Base-by-base conservation (phyloP, 2,797 vertebrate genomes). In the Falco concolor region DNA sequence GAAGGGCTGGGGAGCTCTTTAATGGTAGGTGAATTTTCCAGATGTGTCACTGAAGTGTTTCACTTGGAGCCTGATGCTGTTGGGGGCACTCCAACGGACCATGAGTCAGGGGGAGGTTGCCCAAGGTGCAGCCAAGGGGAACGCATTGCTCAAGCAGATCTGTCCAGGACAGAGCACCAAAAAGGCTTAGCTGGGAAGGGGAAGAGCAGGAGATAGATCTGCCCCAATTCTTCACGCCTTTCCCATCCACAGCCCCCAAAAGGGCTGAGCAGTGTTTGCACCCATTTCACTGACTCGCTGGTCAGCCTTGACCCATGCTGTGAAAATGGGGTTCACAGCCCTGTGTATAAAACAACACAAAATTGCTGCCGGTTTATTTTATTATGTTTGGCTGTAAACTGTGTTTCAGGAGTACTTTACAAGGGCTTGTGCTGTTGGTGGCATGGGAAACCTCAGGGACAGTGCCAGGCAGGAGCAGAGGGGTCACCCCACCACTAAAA, bases 91-190 rank as follows among this genome's bases (percentile, higher is more conserved):
- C 78, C 92, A 56, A 78, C 3, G 0, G 52, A 6, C 17, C 4
- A 0, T 96, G 95, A 96, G 49, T 94, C 95, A 95, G 45, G 72
- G 42, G 42, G 21, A 80, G 76, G 44, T 93, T 93, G 78, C 89
- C 81, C 93, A 95, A 85, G 0, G 0, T 3, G 8, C 63, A 87
- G 21, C 23, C 8, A 11, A 49, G 56, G 59, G 52, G 25, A 86
- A 42, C 0, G 4, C 6, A 30, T 54, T 86, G 87, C 82, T 75
- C 53, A 30, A 87, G 88, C 83, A 67, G 70, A 89, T 84, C 84
- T 27, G 18, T 38, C 64, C 72, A 77, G 86, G 84, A 92, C 95
- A 68, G 3, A 87, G 47, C 14, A 82, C 12, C 6, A 22, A 34
- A 64, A 74, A 65, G 42, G 17, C 64, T 40, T n/a, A 13, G 30